Evolutionary conservation across 1,140 invertebrate species (phyloP), one percentile per base, ranked within the genome.

Genomic region (Cardiocondyla obscurior): DNA sequence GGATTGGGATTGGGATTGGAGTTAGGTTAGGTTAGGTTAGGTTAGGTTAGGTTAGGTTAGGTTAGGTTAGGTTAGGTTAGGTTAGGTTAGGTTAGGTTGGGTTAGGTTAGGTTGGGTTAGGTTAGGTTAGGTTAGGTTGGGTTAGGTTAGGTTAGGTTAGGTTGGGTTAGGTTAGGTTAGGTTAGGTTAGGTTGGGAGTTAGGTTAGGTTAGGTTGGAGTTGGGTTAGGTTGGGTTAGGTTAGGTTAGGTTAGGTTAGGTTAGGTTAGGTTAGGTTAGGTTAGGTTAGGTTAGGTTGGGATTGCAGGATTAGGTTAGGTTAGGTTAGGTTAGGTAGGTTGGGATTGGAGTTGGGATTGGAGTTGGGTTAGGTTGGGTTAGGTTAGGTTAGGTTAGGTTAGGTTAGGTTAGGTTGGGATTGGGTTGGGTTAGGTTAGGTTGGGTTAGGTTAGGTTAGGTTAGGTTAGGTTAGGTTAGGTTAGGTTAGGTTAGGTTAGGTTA

Each of bases 101-200:
- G 82, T 84, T 82, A 82, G 77, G 82, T 84, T 83, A 73, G 83
- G 79, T 85, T 82, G 60, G 79, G 83, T 73, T 85, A 85, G 64
- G 83, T 85, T 85, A 83, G 83, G 79, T 85, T 85, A 74, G 83
- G 83, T 85, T 73, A 74, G 79, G 83, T 77, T 76, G 33, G 81
- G 72, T 83, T 83, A 83, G 72, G 81, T 83, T 77, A 62, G 81
- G 81, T 83, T 83, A 73, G 53, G 53, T 55, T 55, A 36, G 33
- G 33, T 25, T n/a, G 6, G 53, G 33, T 36, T 36, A 36, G 33
- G 33, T 55, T 55, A 55, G 53, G 53, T 55, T 55, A 55, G 53
- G 53, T 55, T 55, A 28, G 53, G 53, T 55, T 55, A 55, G 53
- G 53, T 55, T 55, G 28, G 53, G 53, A 22, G 33, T 36, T 36